Evolutionary conservation across 1,140 invertebrate genomes (phyloP), one percentile per base, ranked within the genome.

Genomic region (Lanistes nyassanus): DNA sequence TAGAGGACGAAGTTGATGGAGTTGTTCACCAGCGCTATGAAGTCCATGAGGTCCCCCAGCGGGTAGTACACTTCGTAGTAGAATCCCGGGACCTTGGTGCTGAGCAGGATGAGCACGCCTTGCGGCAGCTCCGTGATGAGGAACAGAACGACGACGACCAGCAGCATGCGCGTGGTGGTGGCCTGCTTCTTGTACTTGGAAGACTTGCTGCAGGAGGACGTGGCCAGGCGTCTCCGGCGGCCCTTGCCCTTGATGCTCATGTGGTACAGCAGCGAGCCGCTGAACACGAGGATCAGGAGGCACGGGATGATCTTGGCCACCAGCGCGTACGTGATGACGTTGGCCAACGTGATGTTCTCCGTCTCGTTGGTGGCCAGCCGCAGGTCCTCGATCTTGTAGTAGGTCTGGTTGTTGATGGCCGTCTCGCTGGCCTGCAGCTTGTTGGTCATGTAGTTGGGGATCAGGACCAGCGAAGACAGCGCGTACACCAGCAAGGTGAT

Each of bases 1-100:
- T 98, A 98, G 6, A 98, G 90, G 34, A 98, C 93, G 85, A 98
- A 98, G 83, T 97, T 97, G 42, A 98, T 94, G 9, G 95, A 94
- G 11, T 95, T 95, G 88, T 98, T 98, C 53, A 98, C 88, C 21
- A 98, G 90, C 0, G 97, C 96, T 74, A 97, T 89, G 34, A 97
- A 92, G 86, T 98, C 97, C 93, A 97, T 96, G 11, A 97, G 82
- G 84, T 97, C 95, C 0, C 95, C 95, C 64, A 97, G 93, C 29
- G 85, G 87, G 47, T 83, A 75, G 80, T 91, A 91, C 31, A 90
- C 84, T 65, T 84, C 80, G 36, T 83, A 39, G 71, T 83, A 88
- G 75, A 90, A 89, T 0, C 74, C 79, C 11, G 81, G 76, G 21
- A 84, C 56, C 23, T 23, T 75, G 13, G 87, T 83, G 68, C 80